Evolutionary conservation across 37 sponge, comb jelly and placozoan species (phyloP).

Genomic region (Trichoplax adhaerens): DNA sequence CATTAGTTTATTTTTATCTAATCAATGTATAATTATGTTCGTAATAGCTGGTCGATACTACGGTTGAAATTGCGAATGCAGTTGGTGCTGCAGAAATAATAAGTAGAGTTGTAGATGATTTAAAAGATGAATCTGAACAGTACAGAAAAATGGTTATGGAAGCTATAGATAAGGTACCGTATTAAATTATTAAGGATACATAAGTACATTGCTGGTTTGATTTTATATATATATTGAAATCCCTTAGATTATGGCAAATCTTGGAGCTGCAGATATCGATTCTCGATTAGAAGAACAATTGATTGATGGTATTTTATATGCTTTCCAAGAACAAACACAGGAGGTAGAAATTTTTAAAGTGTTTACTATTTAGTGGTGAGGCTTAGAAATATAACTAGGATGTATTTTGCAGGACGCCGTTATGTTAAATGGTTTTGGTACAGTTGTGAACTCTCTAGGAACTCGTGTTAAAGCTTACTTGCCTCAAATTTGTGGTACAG

Average conservation of each 20-base stretch:
- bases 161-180: slow-evolving; percentile 70
- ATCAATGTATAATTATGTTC: slow-evolving; percentile 1
- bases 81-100: slow-evolving; percentile 94
- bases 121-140: slow-evolving; percentile 95
- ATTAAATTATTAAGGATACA: neutral
- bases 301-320: slow-evolving; percentile 92
- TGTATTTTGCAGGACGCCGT: slow-evolving; percentile 56
- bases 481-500: slow-evolving; percentile 97
- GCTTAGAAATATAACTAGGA: no score
- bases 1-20: neutral
- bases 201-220: neutral
- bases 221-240: no score
- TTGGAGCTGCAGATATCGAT: slow-evolving; percentile 91
- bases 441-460: slow-evolving; percentile 89
- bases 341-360: neutral
- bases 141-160: slow-evolving; percentile 99
- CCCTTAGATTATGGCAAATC: slow-evolving; percentile 54
- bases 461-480: slow-evolving; percentile 85
- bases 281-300: slow-evolving; percentile 90
- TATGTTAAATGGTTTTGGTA: slow-evolving; percentile 93
- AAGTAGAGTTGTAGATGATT: slow-evolving; percentile 81
- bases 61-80: slow-evolving; percentile 93
- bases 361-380: no score
- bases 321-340: slow-evolving; percentile 63
- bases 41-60: slow-evolving; percentile 87